Evolutionary conservation across 53 echinoderm and acorn worm genomes (phyloP), one percentile per base, ranked within the genome.

Genomic region (Luidia sarsii): DNA sequence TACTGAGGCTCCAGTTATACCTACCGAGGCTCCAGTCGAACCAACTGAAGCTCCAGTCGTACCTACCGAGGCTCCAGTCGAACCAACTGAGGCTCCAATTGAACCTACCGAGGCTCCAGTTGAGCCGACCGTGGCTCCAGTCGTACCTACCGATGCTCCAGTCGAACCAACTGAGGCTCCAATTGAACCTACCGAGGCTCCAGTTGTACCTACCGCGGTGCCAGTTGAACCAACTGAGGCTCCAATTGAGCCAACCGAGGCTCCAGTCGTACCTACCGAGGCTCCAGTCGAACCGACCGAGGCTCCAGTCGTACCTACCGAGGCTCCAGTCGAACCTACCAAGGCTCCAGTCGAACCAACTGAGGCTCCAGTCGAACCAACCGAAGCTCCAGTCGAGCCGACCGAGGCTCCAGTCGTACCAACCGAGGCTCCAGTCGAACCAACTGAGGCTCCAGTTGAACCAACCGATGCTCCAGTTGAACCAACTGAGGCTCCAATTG

Each of bases 401-500:
- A 62, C 64, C 34, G 33, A 52, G 3, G 52, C 52, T 18, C 52
- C 52, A 52, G 52, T 52, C n/a, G 18, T 9, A 18, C 52, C 52
- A 10, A 52, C 52, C n/a, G 52, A 63, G 32, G 64, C 64, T 32
- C 64, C 64, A 35, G 14, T 32, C 33, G 37, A 31, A 63, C 32
- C 64, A 0, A 63, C 52, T 52, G 52, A 52, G 4, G 16, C 52
- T 52, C 52, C 52, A 52, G 52, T 52, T 16, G 52, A 18, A 52
- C 52, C 52, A 52, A 52, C 64, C 0, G 38, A 63, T 31, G 33
- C 16, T 4, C 64, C 64, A 62, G 62, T 4, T 33, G 34, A 16
- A 15, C 33, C 62, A 1, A 62, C 62, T 63, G 64, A 63, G 32
- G 64, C 64, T 63, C 33, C 64, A 63, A 35, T 63, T 63, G 64